Percentiles rank a stretch among this genome's conserved stretches.
These are phyloP conservation scores for Crotalus horridus DNA, from an alignment of 2,113 vertebrate genomes.

Conservation along the genomic window DNA sequence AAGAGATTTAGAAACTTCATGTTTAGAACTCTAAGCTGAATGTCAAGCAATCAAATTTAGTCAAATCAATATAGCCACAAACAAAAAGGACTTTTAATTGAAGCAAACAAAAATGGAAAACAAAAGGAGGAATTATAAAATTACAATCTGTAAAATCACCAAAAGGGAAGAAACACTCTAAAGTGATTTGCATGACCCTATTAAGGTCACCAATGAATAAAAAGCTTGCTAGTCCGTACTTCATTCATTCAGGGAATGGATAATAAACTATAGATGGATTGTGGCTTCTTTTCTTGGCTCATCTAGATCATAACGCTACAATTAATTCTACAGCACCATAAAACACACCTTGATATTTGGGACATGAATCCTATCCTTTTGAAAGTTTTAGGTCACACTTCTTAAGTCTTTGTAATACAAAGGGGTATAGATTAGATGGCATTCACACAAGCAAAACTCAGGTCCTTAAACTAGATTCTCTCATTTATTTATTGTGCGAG, in stretches of 20 bases:
- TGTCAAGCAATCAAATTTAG: neutral
- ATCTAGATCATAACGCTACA: neutral
- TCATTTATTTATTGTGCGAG: neutral
- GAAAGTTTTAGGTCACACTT: no score
- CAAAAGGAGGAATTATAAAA: neutral
- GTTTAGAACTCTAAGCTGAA: neutral
- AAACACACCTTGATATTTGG: neutral
- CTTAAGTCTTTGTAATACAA: neutral
- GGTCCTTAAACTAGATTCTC: neutral
- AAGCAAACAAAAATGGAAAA: neutral
- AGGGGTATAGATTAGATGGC: neutral
- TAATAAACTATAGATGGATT: neutral
- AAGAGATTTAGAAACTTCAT: neutral
- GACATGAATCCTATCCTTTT: neutral
- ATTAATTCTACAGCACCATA: neutral
- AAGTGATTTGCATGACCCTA: neutral
- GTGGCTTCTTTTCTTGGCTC: neutral
- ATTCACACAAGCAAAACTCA: neutral
- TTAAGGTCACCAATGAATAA: neutral
- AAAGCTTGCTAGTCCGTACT: neutral
- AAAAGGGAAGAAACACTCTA: neutral
- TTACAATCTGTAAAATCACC: neutral
- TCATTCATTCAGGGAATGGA: neutral
- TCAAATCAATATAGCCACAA: neutral
- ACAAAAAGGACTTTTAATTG: neutral